A percentile compares a stretch with the other conserved stretches of the same genome.
These are phyloP conservation scores for Egretta garzetta DNA, from an alignment of 2,113 vertebrate species.

Conservation along the genomic window DNA sequence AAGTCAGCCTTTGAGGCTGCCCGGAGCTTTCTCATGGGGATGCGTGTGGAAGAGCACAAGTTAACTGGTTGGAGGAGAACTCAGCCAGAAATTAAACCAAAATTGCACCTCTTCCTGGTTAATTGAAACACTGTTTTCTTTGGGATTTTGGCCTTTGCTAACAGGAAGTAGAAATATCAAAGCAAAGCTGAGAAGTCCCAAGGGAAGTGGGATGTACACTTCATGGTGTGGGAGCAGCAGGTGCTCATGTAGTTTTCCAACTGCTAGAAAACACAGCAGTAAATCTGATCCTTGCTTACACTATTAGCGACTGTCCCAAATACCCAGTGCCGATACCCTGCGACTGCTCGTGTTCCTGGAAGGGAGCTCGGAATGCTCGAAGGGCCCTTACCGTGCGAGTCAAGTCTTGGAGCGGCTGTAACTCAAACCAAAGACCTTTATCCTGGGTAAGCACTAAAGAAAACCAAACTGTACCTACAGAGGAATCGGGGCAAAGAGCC, in stretches of 20 bases:
- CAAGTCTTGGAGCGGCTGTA: neutral
- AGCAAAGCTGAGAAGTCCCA: neutral
- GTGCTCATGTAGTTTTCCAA: neutral
- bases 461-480: neutral
- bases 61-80: neutral
- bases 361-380: neutral
- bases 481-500: neutral
- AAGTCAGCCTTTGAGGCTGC: neutral
- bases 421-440: neutral
- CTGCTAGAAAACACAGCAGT: neutral
- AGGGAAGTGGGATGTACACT: rapidly evolving
- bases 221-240: neutral
- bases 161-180: neutral
- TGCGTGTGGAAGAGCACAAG: neutral
- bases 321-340: neutral
- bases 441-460: neutral
- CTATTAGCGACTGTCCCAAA: neutral
- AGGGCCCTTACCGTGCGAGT: neutral
- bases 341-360: rapidly evolving
- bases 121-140: rapidly evolving
- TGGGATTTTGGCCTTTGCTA: neutral
- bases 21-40: rapidly evolving
- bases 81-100: neutral
- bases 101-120: neutral
- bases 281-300: neutral